A percentile compares a stretch with the other conserved stretches of the same genome.
Conservation (phyloP, 2,888 invertebrate species). For the Lepidonotus clava region DNA sequence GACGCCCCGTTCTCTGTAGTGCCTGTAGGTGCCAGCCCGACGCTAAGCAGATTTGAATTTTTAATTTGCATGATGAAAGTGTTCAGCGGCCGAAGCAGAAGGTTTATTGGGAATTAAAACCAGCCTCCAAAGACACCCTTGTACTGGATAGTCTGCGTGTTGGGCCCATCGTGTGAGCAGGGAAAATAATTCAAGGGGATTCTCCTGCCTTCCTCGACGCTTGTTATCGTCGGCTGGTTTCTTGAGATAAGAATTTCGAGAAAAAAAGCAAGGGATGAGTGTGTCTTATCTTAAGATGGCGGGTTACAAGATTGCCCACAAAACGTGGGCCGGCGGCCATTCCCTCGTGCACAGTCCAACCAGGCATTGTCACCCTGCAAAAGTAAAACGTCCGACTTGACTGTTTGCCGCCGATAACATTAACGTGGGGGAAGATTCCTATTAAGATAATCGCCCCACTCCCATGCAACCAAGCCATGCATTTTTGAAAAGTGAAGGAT, state of each 20-base stretch:
- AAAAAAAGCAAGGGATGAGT: not conserved
- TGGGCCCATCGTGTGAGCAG: too few relatives aligned
- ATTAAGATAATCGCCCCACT: not conserved
- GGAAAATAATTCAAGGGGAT: too few relatives aligned
- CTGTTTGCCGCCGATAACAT: conserved; percentile 15
- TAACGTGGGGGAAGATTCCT: not conserved
- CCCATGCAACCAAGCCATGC: not conserved
- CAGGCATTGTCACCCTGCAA: not conserved
- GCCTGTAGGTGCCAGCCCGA: too few relatives aligned
- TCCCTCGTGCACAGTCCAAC: not conserved
- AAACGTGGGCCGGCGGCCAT: not conserved
- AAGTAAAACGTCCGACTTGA: not conserved
- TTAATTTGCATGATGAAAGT: not conserved
- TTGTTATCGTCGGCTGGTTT: too few relatives aligned
- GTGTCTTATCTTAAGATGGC: conserved; percentile 17
- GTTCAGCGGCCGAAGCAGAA: not conserved
- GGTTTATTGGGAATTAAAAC: not conserved
- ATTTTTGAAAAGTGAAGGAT: too few relatives aligned
- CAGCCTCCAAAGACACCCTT: too few relatives aligned
- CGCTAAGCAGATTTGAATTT: conserved; percentile 7
- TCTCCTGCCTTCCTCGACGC: not conserved
- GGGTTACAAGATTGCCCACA: not conserved
- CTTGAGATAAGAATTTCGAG: not conserved
- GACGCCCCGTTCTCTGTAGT: too few relatives aligned
- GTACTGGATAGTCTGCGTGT: too few relatives aligned